Conservation (phyloP, 2,113 vertebrate genomes). For the Argyrosomus japonicus region DNA sequence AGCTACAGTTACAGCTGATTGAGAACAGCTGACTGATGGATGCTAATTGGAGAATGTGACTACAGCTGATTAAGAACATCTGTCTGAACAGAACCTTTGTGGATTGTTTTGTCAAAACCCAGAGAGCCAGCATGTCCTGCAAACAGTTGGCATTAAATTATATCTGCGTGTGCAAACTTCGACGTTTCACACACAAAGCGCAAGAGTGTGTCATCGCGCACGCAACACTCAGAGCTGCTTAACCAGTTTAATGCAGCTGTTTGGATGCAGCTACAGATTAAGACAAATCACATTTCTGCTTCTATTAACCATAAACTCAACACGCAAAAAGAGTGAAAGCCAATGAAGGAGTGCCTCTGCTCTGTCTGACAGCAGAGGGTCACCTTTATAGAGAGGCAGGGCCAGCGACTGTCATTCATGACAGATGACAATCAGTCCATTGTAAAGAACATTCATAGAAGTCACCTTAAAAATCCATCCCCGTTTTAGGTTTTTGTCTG, state of each 20-base stretch:
- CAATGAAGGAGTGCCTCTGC: not conserved
- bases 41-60: slow-evolving; percentile 4
- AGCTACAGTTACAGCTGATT: not conserved
- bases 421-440: not conserved
- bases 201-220: not conserved
- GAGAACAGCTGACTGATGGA: slow-evolving; percentile 19
- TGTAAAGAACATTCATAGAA: not conserved
- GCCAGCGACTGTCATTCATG: slow-evolving; percentile 5
- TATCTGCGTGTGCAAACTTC: too few species aligned
- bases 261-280: not conserved
- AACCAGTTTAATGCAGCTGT: not conserved
- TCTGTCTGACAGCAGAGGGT: not conserved
- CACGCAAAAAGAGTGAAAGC: too few species aligned
- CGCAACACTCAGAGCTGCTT: not conserved
- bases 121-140: not conserved
- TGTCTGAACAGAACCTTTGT: not conserved
- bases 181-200: too few species aligned
- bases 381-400: not conserved
- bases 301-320: not conserved
- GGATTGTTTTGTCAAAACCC: not conserved
- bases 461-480: slow-evolving; percentile 14
- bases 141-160: not conserved
- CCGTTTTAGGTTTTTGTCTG: not conserved
- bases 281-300: too few species aligned
- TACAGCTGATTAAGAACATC: slow-evolving; percentile 22